A percentile compares a stretch with the other conserved stretches of the same genome.
phyloP scores from a whole-genome alignment of 2,113 vertebrate genomes.

The Polyodon spathula region DNA sequence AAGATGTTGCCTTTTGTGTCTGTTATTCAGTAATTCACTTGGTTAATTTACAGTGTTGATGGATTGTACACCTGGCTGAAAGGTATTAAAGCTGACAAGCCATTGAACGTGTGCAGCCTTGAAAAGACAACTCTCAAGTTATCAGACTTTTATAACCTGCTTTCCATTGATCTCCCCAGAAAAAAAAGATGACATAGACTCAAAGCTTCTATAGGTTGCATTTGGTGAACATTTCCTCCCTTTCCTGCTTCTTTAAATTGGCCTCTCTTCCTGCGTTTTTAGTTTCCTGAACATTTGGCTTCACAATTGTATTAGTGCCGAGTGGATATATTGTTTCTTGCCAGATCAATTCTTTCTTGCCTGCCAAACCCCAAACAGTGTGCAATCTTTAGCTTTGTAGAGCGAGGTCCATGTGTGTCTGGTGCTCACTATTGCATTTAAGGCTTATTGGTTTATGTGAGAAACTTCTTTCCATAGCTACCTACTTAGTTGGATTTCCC shows the following conservation, averaged over 20 bases:
- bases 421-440: background rate
- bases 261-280: conserved; percentile 9
- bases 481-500: background rate
- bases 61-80: conserved; percentile 1
- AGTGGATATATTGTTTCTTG: conserved; percentile 30
- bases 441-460: background rate
- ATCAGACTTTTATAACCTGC: background rate
- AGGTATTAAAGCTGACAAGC: conserved; percentile 11
- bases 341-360: conserved; percentile 31
- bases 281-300: conserved; percentile 32
- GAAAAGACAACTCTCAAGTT: background rate
- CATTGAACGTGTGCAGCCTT: conserved; percentile 1
- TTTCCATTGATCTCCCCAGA: background rate
- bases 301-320: conserved; percentile 32
- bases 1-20: conserved; percentile 14
- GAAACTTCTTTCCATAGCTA: background rate
- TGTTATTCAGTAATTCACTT: conserved; percentile 25
- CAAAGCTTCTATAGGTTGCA: background rate
- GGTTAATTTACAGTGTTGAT: conserved; percentile 26
- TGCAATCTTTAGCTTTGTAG: conserved; percentile 27
- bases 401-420: conserved; percentile 10
- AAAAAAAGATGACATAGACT: background rate
- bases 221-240: background rate
- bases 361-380: conserved; percentile 27
- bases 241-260: background rate